phyloP scores from a whole-genome alignment of 2,113 vertebrate genomes.

The Hippocampus mohnikei region DNA sequence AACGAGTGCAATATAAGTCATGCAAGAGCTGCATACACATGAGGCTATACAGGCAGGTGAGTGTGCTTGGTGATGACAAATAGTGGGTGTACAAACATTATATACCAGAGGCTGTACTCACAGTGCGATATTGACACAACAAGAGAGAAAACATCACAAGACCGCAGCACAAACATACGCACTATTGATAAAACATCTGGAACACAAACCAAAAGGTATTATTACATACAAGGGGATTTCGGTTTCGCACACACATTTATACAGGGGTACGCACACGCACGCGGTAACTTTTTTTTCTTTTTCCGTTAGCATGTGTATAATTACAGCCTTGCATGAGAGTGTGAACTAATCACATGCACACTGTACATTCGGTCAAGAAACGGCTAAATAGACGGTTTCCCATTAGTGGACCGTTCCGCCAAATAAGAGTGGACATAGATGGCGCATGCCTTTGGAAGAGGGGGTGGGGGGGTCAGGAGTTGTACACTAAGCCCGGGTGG shows the following conservation, averaged over 20 bases:
- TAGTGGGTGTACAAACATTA: conserved; percentile 22
- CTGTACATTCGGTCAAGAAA: conserved; percentile 47
- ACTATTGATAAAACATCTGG: conserved; percentile 42
- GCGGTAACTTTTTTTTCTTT: conserved; percentile 21
- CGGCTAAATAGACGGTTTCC: conserved; percentile 44
- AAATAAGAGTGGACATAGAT: conserved; percentile 56
- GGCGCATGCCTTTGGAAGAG: conserved; percentile 66
- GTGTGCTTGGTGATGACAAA: conserved; percentile 26
- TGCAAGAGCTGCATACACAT: conserved; percentile 74
- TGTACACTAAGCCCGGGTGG: conserved; percentile 56
- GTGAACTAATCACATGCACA: conserved; percentile 55
- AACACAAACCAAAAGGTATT: conserved; percentile 32
- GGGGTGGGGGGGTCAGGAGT: conserved; percentile 36
- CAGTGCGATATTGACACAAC: conserved; percentile 50
- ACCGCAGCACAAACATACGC: conserved; percentile 50
- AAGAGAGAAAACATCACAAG: conserved; percentile 49
- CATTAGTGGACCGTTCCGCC: conserved; percentile 23
- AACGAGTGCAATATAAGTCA: conserved; percentile 47
- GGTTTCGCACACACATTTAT: not conserved
- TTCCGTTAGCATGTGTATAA: conserved; percentile 56
- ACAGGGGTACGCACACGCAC: not conserved
- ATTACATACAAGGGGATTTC: conserved; percentile 31
- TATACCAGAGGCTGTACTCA: conserved; percentile 56
- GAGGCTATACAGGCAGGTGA: conserved; percentile 52
- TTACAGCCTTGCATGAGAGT: conserved; percentile 58